Base-by-base conservation (phyloP, 2,113 vertebrate species). In the Hymenochirus boettgeri region DNA sequence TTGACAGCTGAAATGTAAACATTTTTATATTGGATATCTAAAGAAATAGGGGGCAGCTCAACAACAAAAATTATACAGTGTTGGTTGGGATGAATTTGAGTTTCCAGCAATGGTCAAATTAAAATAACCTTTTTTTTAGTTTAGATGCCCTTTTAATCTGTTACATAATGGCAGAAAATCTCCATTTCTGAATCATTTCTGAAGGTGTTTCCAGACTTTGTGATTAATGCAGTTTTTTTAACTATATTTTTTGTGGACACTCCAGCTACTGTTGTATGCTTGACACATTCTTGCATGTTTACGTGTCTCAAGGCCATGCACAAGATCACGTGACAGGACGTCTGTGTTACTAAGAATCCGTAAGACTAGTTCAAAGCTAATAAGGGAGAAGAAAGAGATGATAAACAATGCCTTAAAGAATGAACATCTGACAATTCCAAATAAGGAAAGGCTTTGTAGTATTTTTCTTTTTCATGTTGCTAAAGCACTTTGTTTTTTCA, bases 341-440 rank as follows among this genome's bases (percentile, higher is more conserved):
- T 64, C 29, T 59, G 42, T 53, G 60, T 58, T 71, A 52, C 37
- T 64, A 39, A 27, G 39, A 63, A 35, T 5, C 8, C 25, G 19
- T 50, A 58, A 29, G 18, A 31, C 31, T 60, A 57, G 65, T 69
- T 69, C 48, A 69, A 60, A 66, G 64, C 55, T 56, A 66, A 51
- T 47, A 69, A 42, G 31, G 24, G 47, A 67, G 29, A 67, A 56
- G 63, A 67, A 70, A 69, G 69, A 75, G 77, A 79, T 85, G 83
- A 87, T 85, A 84, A 85, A 87, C 80, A 83, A 71, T 64, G 60
- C 81, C 85, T 85, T 88, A 84, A 88, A 89, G 88, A 89, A 42
- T 17, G 11, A 15, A 84, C 77, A 74, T 69, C 77, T 80, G 79
- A 80, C 76, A 76, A 77, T 71, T 72, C 73, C 77, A 79, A 78